Base-by-base conservation (phyloP, 37 sponge, comb jelly and placozoan genomes). In the Ephydatia muelleri region DNA sequence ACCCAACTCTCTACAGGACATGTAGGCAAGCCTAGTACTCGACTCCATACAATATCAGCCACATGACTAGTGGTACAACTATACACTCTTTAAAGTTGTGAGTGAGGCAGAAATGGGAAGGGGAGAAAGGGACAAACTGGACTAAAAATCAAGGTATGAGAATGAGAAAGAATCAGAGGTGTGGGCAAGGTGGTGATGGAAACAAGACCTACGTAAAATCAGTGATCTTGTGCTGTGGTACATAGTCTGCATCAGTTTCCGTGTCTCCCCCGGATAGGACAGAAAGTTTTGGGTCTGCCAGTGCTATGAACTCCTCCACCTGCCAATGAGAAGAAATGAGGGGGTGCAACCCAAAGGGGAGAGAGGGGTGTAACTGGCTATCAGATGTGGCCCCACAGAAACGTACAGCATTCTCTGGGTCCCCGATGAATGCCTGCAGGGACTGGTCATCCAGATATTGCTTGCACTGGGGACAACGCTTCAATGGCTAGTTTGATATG, bases 271-370 rank as follows among this genome's bases (percentile, higher is more conserved):
- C 78, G 19, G 70, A 69, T 29, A 89, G 81, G 27, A 96, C n/a
- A 23, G 91, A 92, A 29, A 96, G 85, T 11, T 36, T 64, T 0
- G 88, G 85, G 35, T 93, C 94, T 14, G 97, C 93, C 37, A 96
- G 83, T 28, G 88, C 87, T 33, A 92, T 87, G 39, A 96, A 93
- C 80, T 96, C 97, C 68, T 96, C 97, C 32, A 74, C 68, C 94
- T 94, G 39, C 31, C n/a, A n/a, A n/a, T n/a, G n/a, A n/a, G n/a
- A n/a, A n/a, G n/a, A n/a, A n/a, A n/a, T n/a, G n/a, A 28, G 72
- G 26, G 72, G 27, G 11, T 28, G 72, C 27, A 25, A 71, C 27
- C 11, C 13, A 43, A 35, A n/a, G 3, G 48, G 49, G 16, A 12
- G 19, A 27, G 21, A 13, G 23, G 5, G 22, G 23, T 5, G 26